Conservation (phyloP, 2,113 vertebrate species). For the Acinonyx jubatus region DNA sequence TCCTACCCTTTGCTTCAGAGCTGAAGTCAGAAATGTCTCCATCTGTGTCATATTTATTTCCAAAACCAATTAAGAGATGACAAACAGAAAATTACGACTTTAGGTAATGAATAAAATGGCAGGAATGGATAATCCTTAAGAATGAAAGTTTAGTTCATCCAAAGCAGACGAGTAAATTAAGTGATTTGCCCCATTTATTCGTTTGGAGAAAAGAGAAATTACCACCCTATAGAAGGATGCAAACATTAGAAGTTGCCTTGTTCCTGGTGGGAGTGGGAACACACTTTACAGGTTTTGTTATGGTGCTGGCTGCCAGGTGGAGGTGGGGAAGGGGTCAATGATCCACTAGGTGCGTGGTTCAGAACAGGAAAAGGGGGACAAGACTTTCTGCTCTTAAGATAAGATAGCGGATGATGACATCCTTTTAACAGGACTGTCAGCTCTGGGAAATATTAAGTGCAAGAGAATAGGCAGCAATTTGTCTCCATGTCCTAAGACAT, state of each 20-base stretch:
- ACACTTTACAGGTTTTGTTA: conserved; percentile 43
- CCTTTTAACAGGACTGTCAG: conserved; percentile 42
- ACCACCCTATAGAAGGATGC: background rate
- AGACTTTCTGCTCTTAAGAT: conserved; percentile 53
- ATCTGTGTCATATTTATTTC: conserved; percentile 65
- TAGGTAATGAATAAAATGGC: conserved; percentile 70
- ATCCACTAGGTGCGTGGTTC: conserved; percentile 43
- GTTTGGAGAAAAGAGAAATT: conserved; percentile 23
- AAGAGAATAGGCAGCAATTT: conserved; percentile 53
- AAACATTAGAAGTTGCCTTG: background rate
- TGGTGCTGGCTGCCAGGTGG: background rate
- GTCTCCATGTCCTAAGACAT: conserved; percentile 41
- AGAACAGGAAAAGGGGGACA: conserved; percentile 52
- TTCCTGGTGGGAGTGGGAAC: background rate
- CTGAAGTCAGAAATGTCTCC: conserved; percentile 63
- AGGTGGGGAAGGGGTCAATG: conserved; percentile 39
- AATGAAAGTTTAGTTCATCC: conserved; percentile 25
- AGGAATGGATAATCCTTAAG: conserved; percentile 52
- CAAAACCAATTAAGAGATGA: conserved; percentile 70
- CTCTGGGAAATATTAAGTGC: conserved; percentile 35
- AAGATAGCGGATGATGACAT: conserved; percentile 41
- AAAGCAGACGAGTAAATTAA: conserved; percentile 51
- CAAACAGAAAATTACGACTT: conserved; percentile 64
- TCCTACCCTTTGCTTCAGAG: conserved; percentile 54
- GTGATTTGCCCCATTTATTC: conserved; percentile 32